Evolutionary conservation across 2,797 vertebrate genomes (phyloP), one percentile per base, ranked within the genome.

Genomic region (Antennarius maculatus): DNA sequence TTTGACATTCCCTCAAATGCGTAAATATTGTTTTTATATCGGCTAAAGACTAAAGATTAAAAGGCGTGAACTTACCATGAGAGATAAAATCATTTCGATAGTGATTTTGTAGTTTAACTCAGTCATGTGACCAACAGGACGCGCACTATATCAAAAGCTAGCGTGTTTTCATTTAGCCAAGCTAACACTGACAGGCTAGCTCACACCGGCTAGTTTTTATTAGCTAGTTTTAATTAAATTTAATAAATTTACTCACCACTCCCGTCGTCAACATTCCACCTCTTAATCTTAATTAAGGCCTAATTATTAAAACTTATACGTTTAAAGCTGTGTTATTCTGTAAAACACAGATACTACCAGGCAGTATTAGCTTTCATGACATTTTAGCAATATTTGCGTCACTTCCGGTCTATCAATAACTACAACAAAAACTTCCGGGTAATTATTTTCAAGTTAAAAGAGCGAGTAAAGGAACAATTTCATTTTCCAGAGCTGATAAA

Each of bases 191-290:
- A 5, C 14, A 13, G 37, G 18, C 27, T 55, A 48, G 31, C 39
- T 61, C 3, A 15, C 0, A 31, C 3, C 23, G 43, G 34, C 61
- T 39, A 43, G 51, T 48, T 50, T 12, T 23, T 23, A 23, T 23
- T 23, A 23, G 23, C 23, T 23, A 34, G 61, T 46, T 23, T 12
- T 23, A 1, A 53, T 12, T 23, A 1, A 53, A 31, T 31, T 2
- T 12, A 3, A 14, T 1, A 3, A 11, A 3, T 50, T 5, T 74
- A 81, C 87, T 90, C 61, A 93, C 92, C 42, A 91, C 89, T 83
- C 92, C 88, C 28, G 91, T 92, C 46, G 91, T 87, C 79, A 93
- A 49, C 92, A 93, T 93, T 55, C 52, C 88, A 68, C 15, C 45
- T 34, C 57, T 18, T 27, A 57, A 31, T 79, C 61, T 34, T 58